These are phyloP conservation scores for Hecatera dysodea DNA, from an alignment of 2,888 invertebrate genomes.

Conservation along the genomic window DNA sequence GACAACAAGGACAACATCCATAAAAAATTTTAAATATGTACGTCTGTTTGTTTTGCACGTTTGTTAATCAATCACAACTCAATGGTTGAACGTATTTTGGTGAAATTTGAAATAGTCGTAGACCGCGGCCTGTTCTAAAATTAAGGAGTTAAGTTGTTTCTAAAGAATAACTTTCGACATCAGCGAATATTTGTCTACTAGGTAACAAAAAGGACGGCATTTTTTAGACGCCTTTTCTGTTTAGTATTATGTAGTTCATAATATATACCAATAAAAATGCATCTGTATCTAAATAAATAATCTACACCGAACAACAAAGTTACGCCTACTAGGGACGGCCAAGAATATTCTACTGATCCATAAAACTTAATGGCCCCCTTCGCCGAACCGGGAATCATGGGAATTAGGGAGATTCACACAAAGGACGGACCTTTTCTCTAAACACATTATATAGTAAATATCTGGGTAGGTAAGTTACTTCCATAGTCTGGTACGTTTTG, in stretches of 20 bases:
- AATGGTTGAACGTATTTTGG: too few relatives aligned
- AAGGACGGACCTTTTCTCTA: neutral
- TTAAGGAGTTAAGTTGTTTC: too few relatives aligned
- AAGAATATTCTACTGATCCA: constrained; percentile 36
- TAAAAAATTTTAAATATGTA: too few relatives aligned
- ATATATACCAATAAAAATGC: neutral
- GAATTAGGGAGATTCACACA: constrained; percentile 32
- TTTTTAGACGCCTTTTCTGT: too few relatives aligned
- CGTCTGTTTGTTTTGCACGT: too few relatives aligned
- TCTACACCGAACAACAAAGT: constrained; percentile 38
- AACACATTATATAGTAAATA: neutral
- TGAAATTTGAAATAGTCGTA: too few relatives aligned
- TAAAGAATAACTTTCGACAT: too few relatives aligned
- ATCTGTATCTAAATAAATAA: neutral
- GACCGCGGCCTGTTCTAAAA: too few relatives aligned
- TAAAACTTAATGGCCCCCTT: constrained; percentile 49
- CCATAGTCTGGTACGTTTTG: neutral
- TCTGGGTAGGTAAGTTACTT: neutral
- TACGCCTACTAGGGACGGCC: constrained; percentile 39
- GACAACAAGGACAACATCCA: too few relatives aligned
- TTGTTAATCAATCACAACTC: too few relatives aligned
- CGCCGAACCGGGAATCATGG: constrained; percentile 27
- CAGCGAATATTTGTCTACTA: too few relatives aligned
- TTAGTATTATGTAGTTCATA: neutral
- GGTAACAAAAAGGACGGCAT: too few relatives aligned